A percentile compares a stretch with the other conserved stretches of the same genome.
Evolutionary conservation across 53 echinoderm and acorn worm species (phyloP).

Genomic region (Holothuria leucospilota): DNA sequence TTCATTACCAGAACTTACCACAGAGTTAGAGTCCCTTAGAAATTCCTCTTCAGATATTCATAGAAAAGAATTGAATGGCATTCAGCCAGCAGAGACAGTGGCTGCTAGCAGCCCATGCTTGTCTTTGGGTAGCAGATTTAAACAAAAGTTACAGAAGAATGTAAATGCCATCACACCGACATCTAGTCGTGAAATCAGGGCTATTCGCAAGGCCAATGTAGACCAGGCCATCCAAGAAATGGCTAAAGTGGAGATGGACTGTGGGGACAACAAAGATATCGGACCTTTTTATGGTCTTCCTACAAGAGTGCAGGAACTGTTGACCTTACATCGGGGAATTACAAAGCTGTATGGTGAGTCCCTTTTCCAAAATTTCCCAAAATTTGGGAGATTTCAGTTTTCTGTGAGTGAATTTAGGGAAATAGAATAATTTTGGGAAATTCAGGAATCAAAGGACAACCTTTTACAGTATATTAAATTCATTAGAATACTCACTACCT

Average conservation of each 20-base stretch:
- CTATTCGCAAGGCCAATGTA: slow-evolving; percentile 10
- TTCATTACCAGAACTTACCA: too few species aligned
- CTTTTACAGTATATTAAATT: too few species aligned
- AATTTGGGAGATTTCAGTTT: neutral
- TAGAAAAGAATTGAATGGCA: too few species aligned
- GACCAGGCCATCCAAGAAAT: slow-evolving; percentile 13
- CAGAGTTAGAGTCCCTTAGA: too few species aligned
- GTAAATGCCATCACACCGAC: slow-evolving; percentile 70
- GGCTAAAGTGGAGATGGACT: slow-evolving; percentile 3
- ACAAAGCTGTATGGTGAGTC: slow-evolving; percentile 79
- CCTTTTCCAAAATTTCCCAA: neutral
- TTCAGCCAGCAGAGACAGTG: too few species aligned
- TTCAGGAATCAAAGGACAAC: too few species aligned
- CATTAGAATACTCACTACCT: too few species aligned
- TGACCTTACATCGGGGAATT: slow-evolving; percentile 80
- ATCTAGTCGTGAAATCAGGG: slow-evolving; percentile 21
- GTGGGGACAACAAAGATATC: slow-evolving; percentile 66
- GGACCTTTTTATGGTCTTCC: slow-evolving; percentile 98
- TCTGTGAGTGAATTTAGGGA: too few species aligned
- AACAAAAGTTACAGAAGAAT: slow-evolving; percentile 70
- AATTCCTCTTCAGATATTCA: too few species aligned
- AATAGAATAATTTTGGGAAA: too few species aligned
- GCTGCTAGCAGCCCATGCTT: neutral
- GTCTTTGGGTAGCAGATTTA: slow-evolving; percentile 30
- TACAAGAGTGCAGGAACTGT: slow-evolving; percentile 75